A percentile compares a stretch with the other conserved stretches of the same genome.
Evolutionary conservation across 2,797 vertebrate genomes (phyloP).

Genomic region (Gymnopithys bicolor): DNA sequence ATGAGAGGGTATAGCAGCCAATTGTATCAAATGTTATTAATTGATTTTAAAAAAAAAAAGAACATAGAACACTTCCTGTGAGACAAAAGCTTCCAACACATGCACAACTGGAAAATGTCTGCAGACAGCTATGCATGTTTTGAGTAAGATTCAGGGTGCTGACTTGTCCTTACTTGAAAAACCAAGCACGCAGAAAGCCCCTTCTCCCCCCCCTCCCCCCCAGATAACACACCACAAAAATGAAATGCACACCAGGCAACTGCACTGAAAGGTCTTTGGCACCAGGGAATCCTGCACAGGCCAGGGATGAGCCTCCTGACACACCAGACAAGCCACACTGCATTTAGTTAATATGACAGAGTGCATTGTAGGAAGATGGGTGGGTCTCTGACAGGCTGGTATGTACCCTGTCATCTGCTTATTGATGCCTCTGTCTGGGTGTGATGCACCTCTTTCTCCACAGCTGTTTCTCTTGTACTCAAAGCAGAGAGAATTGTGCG

Average conservation of each 20-base stretch:
- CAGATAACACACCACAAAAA: not conserved
- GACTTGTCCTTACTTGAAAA: not conserved
- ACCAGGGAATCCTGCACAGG: not conserved
- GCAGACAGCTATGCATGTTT: not conserved
- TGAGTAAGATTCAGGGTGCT: not conserved
- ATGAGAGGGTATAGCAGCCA: not conserved
- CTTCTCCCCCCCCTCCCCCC: too few species aligned
- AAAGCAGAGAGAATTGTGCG: not conserved
- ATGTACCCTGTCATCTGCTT: not conserved
- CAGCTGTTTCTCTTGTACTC: not conserved
- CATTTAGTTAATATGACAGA: not conserved
- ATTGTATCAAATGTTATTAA: not conserved
- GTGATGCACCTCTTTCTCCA: not conserved
- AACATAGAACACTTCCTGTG: not conserved
- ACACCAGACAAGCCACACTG: accelerated
- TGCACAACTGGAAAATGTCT: not conserved
- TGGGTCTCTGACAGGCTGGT: not conserved
- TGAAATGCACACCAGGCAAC: not conserved
- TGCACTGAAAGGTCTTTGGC: not conserved
- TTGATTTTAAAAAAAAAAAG: not conserved
- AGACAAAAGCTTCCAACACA: not conserved
- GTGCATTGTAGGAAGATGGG: not conserved
- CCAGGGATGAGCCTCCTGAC: not conserved
- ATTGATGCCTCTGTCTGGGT: not conserved
- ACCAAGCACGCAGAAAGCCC: not conserved